Evolutionary conservation across 2,888 invertebrate genomes (phyloP).

Genomic region (Phasia obesa): DNA sequence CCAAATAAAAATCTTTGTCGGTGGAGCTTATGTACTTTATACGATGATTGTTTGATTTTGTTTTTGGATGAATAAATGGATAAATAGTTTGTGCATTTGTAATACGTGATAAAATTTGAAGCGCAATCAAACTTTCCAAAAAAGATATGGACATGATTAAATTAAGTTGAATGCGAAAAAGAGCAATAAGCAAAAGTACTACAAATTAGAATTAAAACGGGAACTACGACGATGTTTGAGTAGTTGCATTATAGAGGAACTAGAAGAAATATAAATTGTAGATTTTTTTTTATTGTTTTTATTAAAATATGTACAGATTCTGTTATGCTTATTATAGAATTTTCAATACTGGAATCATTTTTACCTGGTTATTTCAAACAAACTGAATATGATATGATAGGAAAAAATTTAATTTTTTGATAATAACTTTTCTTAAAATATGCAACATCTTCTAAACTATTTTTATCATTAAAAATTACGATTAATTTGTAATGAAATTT

Average conservation of each 20-base stretch:
- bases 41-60: constrained; percentile 43
- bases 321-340: too few relatives aligned
- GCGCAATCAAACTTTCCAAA: constrained; percentile 33
- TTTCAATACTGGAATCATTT: too few relatives aligned
- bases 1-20: constrained; percentile 51
- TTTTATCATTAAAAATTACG: too few relatives aligned
- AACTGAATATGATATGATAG: too few relatives aligned
- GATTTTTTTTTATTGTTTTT: background rate
- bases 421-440: too few relatives aligned
- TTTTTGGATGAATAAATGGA: constrained; percentile 40
- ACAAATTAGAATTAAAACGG: background rate
- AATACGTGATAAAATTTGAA: constrained; percentile 54
- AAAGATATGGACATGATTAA: constrained; percentile 37
- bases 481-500: too few relatives aligned
- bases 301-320: background rate
- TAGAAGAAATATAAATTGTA: background rate
- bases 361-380: too few relatives aligned
- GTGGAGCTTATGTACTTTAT: constrained; percentile 35
- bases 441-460: too few relatives aligned
- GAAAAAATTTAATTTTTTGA: too few relatives aligned
- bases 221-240: background rate
- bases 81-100: constrained; percentile 47
- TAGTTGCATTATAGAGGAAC: background rate
- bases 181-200: constrained; percentile 2
- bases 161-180: constrained; percentile 29